phyloP scores from a whole-genome alignment of 2,797 vertebrate genomes.

The Alosa sapidissima region DNA sequence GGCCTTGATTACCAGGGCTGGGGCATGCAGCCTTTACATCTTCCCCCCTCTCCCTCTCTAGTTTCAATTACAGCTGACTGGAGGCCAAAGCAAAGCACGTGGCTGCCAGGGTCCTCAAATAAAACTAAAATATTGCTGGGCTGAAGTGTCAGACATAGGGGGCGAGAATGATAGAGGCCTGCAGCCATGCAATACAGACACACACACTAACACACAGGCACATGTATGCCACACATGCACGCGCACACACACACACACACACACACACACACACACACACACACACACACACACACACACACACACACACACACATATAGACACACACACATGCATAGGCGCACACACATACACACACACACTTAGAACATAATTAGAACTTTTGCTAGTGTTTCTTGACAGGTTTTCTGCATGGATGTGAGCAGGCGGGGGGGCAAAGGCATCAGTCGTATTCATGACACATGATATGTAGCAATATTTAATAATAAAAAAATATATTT shows the following conservation, averaged over 20 bases:
- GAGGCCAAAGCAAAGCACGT: slow-evolving; percentile 52
- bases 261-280: background rate
- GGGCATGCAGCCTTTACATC: slow-evolving; percentile 64
- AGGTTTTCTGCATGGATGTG: background rate
- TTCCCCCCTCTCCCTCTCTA: slow-evolving; percentile 51
- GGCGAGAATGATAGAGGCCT: slow-evolving; percentile 54
- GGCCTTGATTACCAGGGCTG: slow-evolving; percentile 68
- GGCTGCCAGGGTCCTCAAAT: slow-evolving; percentile 60
- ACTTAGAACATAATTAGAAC: slow-evolving; percentile 22
- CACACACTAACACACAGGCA: background rate
- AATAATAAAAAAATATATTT: slow-evolving; percentile 49
- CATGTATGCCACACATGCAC: background rate
- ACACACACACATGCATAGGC: background rate
- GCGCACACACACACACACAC: background rate
- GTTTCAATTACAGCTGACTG: slow-evolving; percentile 73
- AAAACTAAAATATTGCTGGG: slow-evolving; percentile 73
- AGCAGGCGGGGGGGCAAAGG: background rate
- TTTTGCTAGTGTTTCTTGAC: slow-evolving; percentile 34
- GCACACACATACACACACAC: background rate
- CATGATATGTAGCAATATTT: slow-evolving; percentile 61
- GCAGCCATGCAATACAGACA: slow-evolving; percentile 47
- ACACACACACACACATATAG: background rate
- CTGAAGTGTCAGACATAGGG: slow-evolving; percentile 61
- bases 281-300: background rate
- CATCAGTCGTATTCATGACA: slow-evolving; percentile 57